These are phyloP conservation scores for Protophormia terraenovae DNA, from an alignment of 2,888 invertebrate species.

Conservation along the genomic window DNA sequence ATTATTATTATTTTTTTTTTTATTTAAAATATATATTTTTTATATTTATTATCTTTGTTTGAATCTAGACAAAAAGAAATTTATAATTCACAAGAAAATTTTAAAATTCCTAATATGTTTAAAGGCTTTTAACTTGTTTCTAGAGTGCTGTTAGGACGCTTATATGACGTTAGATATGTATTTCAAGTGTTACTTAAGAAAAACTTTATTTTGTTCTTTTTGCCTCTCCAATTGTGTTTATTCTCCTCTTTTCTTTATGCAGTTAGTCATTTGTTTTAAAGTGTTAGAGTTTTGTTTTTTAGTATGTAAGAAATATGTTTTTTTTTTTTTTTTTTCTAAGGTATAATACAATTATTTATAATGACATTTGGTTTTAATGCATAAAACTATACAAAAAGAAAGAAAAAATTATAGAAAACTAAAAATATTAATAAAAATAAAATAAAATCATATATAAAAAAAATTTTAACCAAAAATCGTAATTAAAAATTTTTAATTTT, in stretches of 20 bases:
- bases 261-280: not conserved
- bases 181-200: too few species aligned
- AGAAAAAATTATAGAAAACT: not conserved
- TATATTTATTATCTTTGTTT: too few species aligned
- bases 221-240: not conserved
- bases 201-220: too few species aligned
- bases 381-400: slow-evolving; percentile 1
- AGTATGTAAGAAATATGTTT: not conserved
- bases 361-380: slow-evolving; percentile 47
- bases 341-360: slow-evolving; percentile 34
- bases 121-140: too few species aligned
- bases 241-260: not conserved
- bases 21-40: too few species aligned
- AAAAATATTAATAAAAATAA: slow-evolving; percentile 18
- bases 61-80: too few species aligned
- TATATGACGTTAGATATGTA: too few species aligned
- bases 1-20: too few species aligned
- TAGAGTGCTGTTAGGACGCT: too few species aligned
- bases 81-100: too few species aligned
- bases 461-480: slow-evolving; percentile 67
- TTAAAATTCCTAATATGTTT: too few species aligned
- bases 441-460: slow-evolving; percentile 65
- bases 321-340: slow-evolving; percentile 19
- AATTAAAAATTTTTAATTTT: slow-evolving; percentile 65
- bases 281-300: not conserved